A percentile compares a stretch with the other conserved stretches of the same genome.
Conservation (phyloP, 2,113 vertebrate genomes). For the rat (Rattus norvegicus) region GRCr8 NC_086024.1:89381001-89381500, state of each 20-base stretch:
- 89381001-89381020: background rate
- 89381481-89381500: background rate
- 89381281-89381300: background rate
- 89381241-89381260: background rate
- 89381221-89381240: background rate
- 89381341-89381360: background rate
- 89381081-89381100: background rate
- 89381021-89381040: background rate
- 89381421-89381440: background rate
- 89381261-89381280: background rate
- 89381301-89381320: background rate
- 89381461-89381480: background rate
- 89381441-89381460: background rate
- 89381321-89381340: background rate
- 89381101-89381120: background rate
- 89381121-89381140: background rate
- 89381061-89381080: background rate
- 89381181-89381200: background rate
- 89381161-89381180: background rate
- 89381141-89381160: background rate
- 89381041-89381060: background rate
- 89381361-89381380: background rate
- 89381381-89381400: background rate
- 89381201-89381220: background rate
- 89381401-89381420: background rate